Base-by-base conservation (phyloP, 1,140 invertebrate species). In the Pachyrhynchus sulphureomaculatus region DNA sequence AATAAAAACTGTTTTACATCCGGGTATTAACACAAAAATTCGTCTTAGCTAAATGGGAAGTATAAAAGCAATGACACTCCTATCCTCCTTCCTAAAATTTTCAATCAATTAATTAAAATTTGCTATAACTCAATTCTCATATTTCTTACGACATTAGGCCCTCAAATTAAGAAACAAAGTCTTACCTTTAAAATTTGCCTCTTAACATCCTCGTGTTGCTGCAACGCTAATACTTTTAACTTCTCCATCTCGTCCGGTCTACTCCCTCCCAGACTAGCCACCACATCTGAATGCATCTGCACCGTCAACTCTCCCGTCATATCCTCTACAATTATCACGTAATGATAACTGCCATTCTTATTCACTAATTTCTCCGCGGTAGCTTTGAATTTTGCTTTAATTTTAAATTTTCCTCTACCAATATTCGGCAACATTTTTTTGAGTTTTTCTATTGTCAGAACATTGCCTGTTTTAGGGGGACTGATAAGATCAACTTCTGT, bases 331-430 rank as follows among this genome's bases (percentile, higher is more conserved):
- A 52, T 49, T 17, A 73, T 66, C n/a, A 63, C 45, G 18, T 72
- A 42, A 24, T 53, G 36, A 58, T 64, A 69, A 32, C 54, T 53
- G 10, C 63, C 42, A 4, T 63, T 48, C 33, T 44, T 34, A 9
- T 68, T 26, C 3, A 57, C 64, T 41, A 75, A 36, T 53, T 72
- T 73, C 36, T 72, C 55, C 12, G 61, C 24, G 26, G 72, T 56
- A 1, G 34, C 42, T 55, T 66, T 66, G 56, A 72, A 75, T 61
- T 72, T 71, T 1, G 59, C 72, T 54, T 52, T 66, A 23, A 72
- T 66, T 58, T 64, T 72, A 49, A 67, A 73, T 18, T 57, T 65
- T n/a, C 61, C 64, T n/a, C 53, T 63, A 18, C 42, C 29, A 13
- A 65, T 33, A 33, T 65, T 59, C 29, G 65, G 61, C 3, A 61